These are phyloP conservation scores for Dasyornis broadbenti DNA, from an alignment of 2,113 vertebrate genomes.

Conservation along the genomic window DNA sequence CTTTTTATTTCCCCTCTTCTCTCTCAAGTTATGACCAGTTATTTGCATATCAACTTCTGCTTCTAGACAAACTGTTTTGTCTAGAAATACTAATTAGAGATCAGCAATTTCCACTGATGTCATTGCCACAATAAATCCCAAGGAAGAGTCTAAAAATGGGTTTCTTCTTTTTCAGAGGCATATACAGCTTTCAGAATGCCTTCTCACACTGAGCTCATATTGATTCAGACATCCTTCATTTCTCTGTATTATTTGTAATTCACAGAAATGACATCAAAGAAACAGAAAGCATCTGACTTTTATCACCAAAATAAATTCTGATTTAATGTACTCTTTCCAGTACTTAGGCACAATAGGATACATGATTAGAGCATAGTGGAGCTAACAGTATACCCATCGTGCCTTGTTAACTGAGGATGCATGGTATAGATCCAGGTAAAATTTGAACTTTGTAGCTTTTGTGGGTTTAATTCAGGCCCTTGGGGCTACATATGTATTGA, in stretches of 20 bases:
- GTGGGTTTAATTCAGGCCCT: constrained; percentile 6
- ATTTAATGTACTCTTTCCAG: neutral
- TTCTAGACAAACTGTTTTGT: neutral
- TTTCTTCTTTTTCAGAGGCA: neutral
- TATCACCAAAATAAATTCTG: constrained; percentile 29
- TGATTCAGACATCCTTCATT: neutral
- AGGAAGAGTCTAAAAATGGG: neutral
- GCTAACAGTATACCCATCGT: neutral
- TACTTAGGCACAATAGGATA: neutral
- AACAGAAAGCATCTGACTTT: neutral
- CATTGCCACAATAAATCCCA: neutral
- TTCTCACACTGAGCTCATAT: neutral
- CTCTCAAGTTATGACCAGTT: neutral
- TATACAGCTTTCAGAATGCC: neutral
- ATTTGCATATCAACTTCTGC: neutral
- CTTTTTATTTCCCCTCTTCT: neutral
- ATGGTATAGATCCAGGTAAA: neutral
- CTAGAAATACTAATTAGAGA: constrained; percentile 5
- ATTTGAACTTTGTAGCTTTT: neutral
- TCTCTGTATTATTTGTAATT: neutral
- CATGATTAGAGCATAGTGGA: neutral
- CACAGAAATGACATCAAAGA: neutral
- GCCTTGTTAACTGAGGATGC: constrained; percentile 18
- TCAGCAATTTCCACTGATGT: neutral
- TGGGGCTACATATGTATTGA: neutral